Evolutionary conservation across 1,140 invertebrate species (phyloP), one percentile per base, ranked within the genome.

Genomic region (Heterodera schachtii): DNA sequence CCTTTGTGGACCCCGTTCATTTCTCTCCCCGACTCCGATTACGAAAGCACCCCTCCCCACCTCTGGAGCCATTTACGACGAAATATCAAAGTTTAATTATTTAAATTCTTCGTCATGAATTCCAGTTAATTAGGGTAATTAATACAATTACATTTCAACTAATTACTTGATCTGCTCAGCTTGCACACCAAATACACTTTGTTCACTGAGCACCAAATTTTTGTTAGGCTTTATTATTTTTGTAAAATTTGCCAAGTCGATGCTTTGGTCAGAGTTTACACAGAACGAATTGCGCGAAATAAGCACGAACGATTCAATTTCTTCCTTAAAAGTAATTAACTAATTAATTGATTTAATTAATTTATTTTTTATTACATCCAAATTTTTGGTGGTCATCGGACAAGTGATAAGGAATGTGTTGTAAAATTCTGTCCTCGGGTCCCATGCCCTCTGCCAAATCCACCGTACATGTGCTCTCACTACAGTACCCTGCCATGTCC

Each of bases 401-500:
- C 88, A 89, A 13, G 88, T 84, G n/a, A 89, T 82, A 11, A 89
- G 75, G 46, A 78, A 84, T 8, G 86, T 76, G 69, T 90, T 83
- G 80, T 89, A 89, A 79, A 89, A 89, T 3, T 77, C 71, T 31
- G 80, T 75, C 70, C 87, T 80, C 11, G 88, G 88, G 82, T 90
- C 87, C 87, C 87, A 88, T 1, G 81, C 87, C 47, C 86, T 73
- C 73, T 88, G 87, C 87, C 87, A 88, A 52, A 88, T 88, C 66
- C 71, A 71, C 9, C 79, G 75, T 21, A 86, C 60, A 52, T 76
- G 82, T 66, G 79, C 82, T 52, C 43, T 11, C 52, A 82, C 75
- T 31, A 74, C 73, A 57, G 49, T 47, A 47, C 49, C 52, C 21
- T 75, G 13, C 75, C 60, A 70, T 21, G 46, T n/a, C 44, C 74